phyloP scores from a whole-genome alignment of 2,888 invertebrate genomes.

The Dynastes hyllus region DNA sequence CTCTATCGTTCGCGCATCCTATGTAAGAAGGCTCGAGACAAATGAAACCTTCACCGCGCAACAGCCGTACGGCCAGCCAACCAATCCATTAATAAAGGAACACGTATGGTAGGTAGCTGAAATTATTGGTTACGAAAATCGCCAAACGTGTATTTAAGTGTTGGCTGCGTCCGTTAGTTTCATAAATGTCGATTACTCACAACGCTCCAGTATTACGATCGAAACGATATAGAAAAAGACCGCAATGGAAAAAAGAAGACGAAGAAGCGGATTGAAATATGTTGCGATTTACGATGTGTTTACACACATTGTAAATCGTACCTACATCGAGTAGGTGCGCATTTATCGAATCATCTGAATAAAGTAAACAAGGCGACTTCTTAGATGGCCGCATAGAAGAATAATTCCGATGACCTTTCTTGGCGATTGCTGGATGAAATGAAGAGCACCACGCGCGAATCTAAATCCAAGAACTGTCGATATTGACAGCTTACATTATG shows the following conservation, averaged over 20 bases:
- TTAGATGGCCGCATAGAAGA: constrained; percentile 21
- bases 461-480: constrained; percentile 20
- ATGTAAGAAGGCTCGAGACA: constrained; percentile 18
- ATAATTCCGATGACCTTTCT: constrained; percentile 23
- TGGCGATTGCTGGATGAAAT: constrained; percentile 17
- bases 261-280: constrained; percentile 11
- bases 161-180: constrained; percentile 20
- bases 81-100: constrained; percentile 40
- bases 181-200: constrained; percentile 30
- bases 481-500: constrained; percentile 24
- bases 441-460: constrained; percentile 15
- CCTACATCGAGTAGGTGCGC: constrained; percentile 18
- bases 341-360: constrained; percentile 43
- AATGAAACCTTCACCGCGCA: constrained; percentile 11
- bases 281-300: constrained; percentile 33
- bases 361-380: constrained; percentile 26
- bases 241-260: background rate
- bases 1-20: constrained; percentile 7
- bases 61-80: background rate
- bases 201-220: constrained; percentile 18
- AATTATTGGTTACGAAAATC: constrained; percentile 45
- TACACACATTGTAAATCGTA: constrained; percentile 28
- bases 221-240: constrained; percentile 16
- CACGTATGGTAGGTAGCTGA: constrained; percentile 28
- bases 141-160: constrained; percentile 39